Conservation (phyloP, 1,140 invertebrate genomes). For the Drosophila kohkoa region DNA sequence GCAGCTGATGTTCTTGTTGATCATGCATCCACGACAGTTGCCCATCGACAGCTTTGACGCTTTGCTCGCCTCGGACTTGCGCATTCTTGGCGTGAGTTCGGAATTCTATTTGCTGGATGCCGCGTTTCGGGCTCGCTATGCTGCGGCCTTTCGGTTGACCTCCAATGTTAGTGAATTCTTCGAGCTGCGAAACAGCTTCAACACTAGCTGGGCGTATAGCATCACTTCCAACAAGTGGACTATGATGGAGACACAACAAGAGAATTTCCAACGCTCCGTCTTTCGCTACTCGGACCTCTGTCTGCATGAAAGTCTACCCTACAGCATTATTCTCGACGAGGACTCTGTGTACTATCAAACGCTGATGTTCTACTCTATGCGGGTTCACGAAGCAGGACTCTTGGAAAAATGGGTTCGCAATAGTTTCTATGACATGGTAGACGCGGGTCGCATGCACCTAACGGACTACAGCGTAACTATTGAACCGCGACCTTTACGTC, state of each 20-base stretch:
- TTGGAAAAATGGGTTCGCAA: slow-evolving; percentile 37
- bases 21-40: neutral
- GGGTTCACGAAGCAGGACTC: slow-evolving; percentile 35
- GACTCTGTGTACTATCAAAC: slow-evolving; percentile 45
- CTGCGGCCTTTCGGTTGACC: slow-evolving; percentile 47
- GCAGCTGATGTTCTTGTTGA: slow-evolving; percentile 51
- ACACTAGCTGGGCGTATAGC: slow-evolving; percentile 65
- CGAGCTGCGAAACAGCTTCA: slow-evolving; percentile 55
- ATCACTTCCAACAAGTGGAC: slow-evolving; percentile 56
- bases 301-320: neutral
- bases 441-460: slow-evolving; percentile 53
- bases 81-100: slow-evolving; percentile 39
- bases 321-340: slow-evolving; percentile 38
- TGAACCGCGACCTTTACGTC: slow-evolving; percentile 1
- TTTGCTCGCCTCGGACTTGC: slow-evolving; percentile 44
- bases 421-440: slow-evolving; percentile 64
- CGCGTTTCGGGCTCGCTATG: slow-evolving; percentile 58
- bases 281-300: slow-evolving; percentile 58
- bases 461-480: slow-evolving; percentile 53
- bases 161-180: slow-evolving; percentile 26
- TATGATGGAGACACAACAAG: slow-evolving; percentile 53
- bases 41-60: slow-evolving; percentile 60
- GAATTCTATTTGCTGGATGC: slow-evolving; percentile 52
- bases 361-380: slow-evolving; percentile 28
- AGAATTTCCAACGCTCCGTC: slow-evolving; percentile 50